Evolutionary conservation across 2,113 vertebrate species (phyloP).

Genomic region (Polypterus bichir): DNA sequence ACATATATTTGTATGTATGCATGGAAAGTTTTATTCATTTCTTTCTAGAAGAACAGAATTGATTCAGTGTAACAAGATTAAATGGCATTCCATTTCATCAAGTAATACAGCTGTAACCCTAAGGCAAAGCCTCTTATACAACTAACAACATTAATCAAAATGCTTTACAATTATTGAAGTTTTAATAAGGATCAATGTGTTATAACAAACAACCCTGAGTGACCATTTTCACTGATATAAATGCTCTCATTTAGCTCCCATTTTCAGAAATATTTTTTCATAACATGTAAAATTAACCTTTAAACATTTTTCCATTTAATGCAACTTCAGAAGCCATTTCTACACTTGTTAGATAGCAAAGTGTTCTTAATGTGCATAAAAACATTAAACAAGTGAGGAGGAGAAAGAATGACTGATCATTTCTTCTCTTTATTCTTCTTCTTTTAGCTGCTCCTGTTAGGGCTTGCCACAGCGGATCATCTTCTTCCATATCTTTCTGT

Average conservation of each 20-base stretch:
- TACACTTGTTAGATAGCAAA: no score
- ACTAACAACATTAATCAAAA: conserved; percentile 65
- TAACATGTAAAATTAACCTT: neutral
- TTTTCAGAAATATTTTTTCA: neutral
- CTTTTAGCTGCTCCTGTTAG: no score
- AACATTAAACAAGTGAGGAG: no score
- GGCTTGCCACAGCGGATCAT: no score
- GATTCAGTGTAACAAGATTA: conserved; percentile 48
- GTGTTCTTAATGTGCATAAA: no score
- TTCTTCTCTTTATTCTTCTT: no score
- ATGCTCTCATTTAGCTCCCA: neutral
- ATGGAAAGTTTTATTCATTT: neutral
- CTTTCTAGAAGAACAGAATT: conserved; percentile 33
- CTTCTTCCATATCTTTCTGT: no score
- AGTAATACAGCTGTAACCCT: conserved; percentile 35
- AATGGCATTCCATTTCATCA: conserved; percentile 42
- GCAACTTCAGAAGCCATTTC: no score
- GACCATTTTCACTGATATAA: neutral
- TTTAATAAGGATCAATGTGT: conserved; percentile 54
- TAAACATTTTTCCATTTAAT: neutral
- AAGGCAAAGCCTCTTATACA: conserved; percentile 43
- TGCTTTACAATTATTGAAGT: conserved; percentile 40
- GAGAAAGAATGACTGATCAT: no score
- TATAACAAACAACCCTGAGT: conserved; percentile 37
- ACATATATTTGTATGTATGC: neutral